A percentile compares a stretch with the other conserved stretches of the same genome.
phyloP scores from a whole-genome alignment of 2,888 invertebrate genomes.

The Tachina grossa region DNA sequence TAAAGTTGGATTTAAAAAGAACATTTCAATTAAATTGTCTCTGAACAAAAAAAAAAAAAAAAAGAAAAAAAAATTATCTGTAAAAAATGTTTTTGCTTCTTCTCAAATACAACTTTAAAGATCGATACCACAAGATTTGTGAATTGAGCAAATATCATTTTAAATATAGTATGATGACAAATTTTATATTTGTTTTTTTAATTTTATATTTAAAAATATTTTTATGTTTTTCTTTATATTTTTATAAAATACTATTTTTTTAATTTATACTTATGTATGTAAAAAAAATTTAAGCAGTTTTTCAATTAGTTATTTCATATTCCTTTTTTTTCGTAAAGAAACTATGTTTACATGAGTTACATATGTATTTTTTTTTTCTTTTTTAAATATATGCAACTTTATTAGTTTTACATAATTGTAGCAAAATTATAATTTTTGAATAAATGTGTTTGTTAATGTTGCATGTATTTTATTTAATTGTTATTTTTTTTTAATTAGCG shows the following conservation, averaged over 20 bases:
- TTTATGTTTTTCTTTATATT: not conserved
- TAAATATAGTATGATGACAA: slow-evolving; percentile 36
- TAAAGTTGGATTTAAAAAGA: too few species aligned
- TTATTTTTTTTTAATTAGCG: slow-evolving; percentile 76
- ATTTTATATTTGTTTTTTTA: slow-evolving; percentile 22
- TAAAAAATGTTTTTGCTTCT: too few species aligned
- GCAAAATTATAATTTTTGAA: slow-evolving; percentile 68
- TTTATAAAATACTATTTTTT: slow-evolving; percentile 43
- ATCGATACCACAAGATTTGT: too few species aligned
- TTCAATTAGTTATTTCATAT: slow-evolving; percentile 44
- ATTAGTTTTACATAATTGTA: slow-evolving; percentile 62
- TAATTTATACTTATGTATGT: slow-evolving; percentile 46
- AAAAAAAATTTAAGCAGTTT: slow-evolving; percentile 63
- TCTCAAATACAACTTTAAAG: too few species aligned
- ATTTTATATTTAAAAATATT: slow-evolving; percentile 46
- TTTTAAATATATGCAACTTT: slow-evolving; percentile 11
- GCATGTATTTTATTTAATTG: slow-evolving; percentile 55
- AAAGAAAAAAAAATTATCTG: too few species aligned
- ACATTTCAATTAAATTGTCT: too few species aligned
- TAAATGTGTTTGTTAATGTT: slow-evolving; percentile 51
- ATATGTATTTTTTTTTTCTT: not conserved
- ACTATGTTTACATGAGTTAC: not conserved
- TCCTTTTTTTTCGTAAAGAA: slow-evolving; percentile 11
- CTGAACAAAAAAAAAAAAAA: too few species aligned
- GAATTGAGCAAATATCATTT: slow-evolving; percentile 9